These are phyloP conservation scores for Drosophila macrothrix DNA, from an alignment of 2,888 invertebrate genomes.

Conservation along the genomic window DNA sequence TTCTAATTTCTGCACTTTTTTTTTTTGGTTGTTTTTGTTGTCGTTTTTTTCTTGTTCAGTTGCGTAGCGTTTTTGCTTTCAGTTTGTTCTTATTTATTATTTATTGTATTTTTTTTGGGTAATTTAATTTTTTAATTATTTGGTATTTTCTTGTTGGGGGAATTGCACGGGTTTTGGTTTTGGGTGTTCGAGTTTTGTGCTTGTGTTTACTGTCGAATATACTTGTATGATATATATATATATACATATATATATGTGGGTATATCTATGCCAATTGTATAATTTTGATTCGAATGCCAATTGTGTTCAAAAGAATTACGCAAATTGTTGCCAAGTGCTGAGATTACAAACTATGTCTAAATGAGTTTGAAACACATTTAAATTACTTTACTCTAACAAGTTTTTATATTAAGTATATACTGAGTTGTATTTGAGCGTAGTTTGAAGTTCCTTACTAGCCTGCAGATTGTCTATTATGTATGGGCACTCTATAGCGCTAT, in stretches of 20 bases:
- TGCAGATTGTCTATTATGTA: conserved; percentile 38
- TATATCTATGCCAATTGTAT: conserved; percentile 60
- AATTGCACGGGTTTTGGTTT: conserved; percentile 70
- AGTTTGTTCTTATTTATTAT: conserved; percentile 27
- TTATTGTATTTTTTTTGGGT: conserved; percentile 17
- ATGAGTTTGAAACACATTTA: conserved; percentile 33
- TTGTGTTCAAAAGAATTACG: conserved; percentile 69
- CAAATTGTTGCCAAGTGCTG: conserved; percentile 70
- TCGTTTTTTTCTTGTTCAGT: conserved; percentile 18
- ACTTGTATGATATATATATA: conserved; percentile 32
- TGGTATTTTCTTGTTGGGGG: conserved; percentile 68
- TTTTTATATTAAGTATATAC: conserved; percentile 14
- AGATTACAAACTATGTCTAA: conserved; percentile 16
- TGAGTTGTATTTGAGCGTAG: conserved; percentile 54
- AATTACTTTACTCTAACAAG: conserved; percentile 32
- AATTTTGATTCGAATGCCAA: conserved; percentile 58
- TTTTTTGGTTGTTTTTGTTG: conserved; percentile 11
- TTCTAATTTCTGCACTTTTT: conserved; percentile 58
- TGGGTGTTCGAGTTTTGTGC: conserved; percentile 49
- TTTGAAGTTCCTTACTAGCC: conserved; percentile 29
- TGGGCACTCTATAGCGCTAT: conserved; percentile 34
- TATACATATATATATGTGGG: not conserved
- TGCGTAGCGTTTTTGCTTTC: conserved; percentile 24
- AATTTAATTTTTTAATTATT: conserved; percentile 29
- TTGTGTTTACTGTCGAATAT: conserved; percentile 54